phyloP scores from a whole-genome alignment of 2,797 vertebrate genomes.

The Carapus acus region DNA sequence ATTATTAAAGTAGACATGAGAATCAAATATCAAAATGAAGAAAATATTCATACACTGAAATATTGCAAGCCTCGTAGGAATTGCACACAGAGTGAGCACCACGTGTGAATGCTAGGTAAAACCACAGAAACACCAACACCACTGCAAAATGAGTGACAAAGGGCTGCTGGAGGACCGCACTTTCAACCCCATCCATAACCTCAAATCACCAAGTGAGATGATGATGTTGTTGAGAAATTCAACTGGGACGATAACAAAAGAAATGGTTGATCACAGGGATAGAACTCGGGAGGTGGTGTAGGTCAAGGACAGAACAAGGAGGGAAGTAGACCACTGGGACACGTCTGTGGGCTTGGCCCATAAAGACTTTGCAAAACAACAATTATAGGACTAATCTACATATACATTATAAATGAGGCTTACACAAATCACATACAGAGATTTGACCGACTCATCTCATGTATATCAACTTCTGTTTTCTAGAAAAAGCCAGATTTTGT shows the following conservation, averaged over 20 bases:
- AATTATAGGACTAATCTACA: conserved; percentile 11
- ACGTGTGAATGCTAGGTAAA: no score
- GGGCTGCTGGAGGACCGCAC: conserved; percentile 9
- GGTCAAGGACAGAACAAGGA: no score
- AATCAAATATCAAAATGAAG: no score
- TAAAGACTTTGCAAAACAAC: conserved; percentile 20
- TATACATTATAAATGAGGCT: background rate
- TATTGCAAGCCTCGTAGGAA: no score
- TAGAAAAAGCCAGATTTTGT: no score
- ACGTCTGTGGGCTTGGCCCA: conserved; percentile 11
- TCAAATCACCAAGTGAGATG: conserved; percentile 2
- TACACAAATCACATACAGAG: no score
- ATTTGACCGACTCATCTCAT: no score
- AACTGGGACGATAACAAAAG: background rate
- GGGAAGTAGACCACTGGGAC: no score
- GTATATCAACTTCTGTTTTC: no score
- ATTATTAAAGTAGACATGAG: no score
- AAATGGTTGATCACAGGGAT: conserved; percentile 11
- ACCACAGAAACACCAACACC: conserved; percentile 17
- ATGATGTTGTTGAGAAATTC: conserved; percentile 22
- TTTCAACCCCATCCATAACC: conserved; percentile 19
- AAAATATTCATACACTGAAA: no score
- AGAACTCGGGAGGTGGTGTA: conserved; percentile 19
- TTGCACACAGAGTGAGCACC: no score
- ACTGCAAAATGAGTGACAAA: conserved; percentile 17